Percentiles rank a stretch among this genome's conserved stretches.
These are phyloP conservation scores for Arctia plantaginis DNA, from an alignment of 2,888 invertebrate species.

Conservation along the genomic window DNA sequence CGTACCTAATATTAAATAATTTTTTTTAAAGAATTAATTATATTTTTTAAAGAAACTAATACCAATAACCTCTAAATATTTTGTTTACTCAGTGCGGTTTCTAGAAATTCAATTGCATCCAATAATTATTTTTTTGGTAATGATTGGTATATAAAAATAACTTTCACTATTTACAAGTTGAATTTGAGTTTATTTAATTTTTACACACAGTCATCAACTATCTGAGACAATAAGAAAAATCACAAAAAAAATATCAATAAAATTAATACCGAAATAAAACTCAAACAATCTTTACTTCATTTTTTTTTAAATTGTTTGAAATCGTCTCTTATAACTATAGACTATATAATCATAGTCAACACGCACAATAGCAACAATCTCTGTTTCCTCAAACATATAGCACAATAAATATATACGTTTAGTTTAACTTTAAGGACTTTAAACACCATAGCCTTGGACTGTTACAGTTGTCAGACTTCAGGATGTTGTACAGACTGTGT, in stretches of 20 bases:
- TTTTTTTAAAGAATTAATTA: too few species aligned
- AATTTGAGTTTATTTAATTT: background rate
- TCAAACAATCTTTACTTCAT: too few species aligned
- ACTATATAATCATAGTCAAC: too few species aligned
- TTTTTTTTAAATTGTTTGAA: too few species aligned
- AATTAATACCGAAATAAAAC: background rate
- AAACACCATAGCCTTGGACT: background rate
- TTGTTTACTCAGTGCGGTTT: background rate
- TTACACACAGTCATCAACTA: too few species aligned
- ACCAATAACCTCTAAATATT: too few species aligned
- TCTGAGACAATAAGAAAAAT: background rate
- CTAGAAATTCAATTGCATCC: background rate
- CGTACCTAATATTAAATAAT: background rate
- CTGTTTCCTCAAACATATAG: too few species aligned
- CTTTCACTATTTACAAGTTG: background rate
- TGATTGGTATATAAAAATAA: background rate
- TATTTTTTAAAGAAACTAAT: background rate
- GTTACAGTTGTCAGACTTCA: slow-evolving; percentile 5
- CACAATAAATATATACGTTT: too few species aligned
- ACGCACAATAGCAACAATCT: too few species aligned
- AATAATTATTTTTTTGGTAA: background rate
- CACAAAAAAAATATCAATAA: background rate
- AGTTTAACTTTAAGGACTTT: background rate
- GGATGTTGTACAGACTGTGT: background rate
- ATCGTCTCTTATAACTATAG: too few species aligned